A percentile compares a stretch with the other conserved stretches of the same genome.
Conservation (phyloP, 2,113 vertebrate species). For the Crocuta crocuta region DNA sequence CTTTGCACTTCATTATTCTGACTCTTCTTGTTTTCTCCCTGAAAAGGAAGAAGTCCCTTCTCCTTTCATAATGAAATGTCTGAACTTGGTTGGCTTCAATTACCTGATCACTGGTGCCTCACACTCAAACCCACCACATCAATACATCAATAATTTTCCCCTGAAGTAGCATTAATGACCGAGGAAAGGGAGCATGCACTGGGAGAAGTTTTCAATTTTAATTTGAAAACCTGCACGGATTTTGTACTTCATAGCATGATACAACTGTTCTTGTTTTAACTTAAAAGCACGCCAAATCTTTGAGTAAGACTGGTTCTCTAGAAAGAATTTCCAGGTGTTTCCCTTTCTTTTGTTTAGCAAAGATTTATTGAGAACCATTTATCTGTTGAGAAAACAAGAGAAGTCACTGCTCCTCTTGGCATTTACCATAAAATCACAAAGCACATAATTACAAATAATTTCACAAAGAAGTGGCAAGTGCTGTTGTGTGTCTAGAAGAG, state of each 20-base stretch:
- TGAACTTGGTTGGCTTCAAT: neutral
- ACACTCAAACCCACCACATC: neutral
- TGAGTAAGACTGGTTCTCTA: neutral
- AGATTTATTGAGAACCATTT: conserved; percentile 25
- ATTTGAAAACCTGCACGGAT: neutral
- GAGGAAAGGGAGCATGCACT: neutral
- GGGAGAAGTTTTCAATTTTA: neutral
- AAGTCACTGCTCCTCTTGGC: neutral
- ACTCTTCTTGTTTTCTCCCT: neutral
- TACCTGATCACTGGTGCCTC: neutral
- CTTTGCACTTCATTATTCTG: neutral
- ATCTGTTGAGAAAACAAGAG: neutral
- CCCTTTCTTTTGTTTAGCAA: conserved; percentile 20
- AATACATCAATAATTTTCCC: neutral
- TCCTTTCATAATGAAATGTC: neutral
- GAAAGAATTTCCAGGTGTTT: neutral
- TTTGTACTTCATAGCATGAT: conserved; percentile 20
- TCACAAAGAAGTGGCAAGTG: neutral
- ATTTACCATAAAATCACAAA: conserved; percentile 17
- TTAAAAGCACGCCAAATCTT: conserved; percentile 4
- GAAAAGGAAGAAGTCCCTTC: neutral
- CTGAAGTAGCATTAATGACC: neutral
- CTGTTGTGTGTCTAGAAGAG: neutral
- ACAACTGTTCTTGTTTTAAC: conserved; percentile 2
- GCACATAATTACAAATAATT: conserved; percentile 6